Base-by-base conservation (phyloP, 2,113 vertebrate genomes). In the Mixornis gularis region DNA sequence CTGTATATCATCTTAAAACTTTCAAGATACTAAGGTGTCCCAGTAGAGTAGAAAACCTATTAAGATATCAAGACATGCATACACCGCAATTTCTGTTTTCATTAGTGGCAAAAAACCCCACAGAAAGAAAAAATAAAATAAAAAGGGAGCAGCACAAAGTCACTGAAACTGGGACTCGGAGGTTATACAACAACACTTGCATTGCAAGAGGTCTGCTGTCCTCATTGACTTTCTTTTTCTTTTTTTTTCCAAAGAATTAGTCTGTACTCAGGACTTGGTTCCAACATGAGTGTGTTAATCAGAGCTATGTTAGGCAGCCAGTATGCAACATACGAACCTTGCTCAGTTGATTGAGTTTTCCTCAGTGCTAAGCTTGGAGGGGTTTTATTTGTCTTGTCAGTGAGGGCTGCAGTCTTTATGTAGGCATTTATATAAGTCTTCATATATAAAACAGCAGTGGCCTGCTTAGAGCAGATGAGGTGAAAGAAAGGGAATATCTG, bases 1-100 rank as follows among this genome's bases (percentile, higher is more conserved):
- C 69, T 95, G 79, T 96, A 91, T 95, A 97, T 97, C 97, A 97
- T 80, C 95, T 95, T 97, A 96, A 97, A 97, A 97, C 94, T 97
- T 97, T 94, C 96, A 97, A 90, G 96, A 95, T 92, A 90, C 70
- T 95, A 86, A 78, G 89, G 76, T 94, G 91, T 96, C 97, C 94
- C 96, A 32, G 52, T 59, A 94, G 96, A 97, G 66, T 85, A 95
- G 93, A 96, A 97, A 96, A 94, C 91, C 95, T 97, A 96, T 97
- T 97, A 97, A 97, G 94, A 83, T 93, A 97, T 93, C 95, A 93
- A 97, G 95, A 96, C 92, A 90, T 84, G 92, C n/a, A 69, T 94
- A 89, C 73, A 96, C 97, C 90, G 96, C 95, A 97, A 90, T 94
- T 97, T 97, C 95, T 95, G 87, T 91, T 97, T 97, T 96, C 32